Percentiles rank a stretch among this genome's conserved stretches.
Conservation (phyloP, 2,797 vertebrate genomes). For the Sebastes cheni region DNA sequence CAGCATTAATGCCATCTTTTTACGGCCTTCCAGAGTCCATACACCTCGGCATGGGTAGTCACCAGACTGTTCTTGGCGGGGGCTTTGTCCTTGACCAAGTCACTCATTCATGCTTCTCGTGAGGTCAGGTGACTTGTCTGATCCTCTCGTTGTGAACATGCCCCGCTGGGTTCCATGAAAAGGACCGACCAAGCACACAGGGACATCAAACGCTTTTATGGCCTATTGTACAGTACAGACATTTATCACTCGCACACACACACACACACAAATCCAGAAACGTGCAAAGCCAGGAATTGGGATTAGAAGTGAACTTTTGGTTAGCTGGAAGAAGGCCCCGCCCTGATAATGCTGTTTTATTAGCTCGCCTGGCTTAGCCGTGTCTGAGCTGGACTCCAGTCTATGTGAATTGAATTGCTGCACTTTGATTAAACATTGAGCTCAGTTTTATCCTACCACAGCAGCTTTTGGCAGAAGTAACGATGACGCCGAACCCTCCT, state of each 20-base stretch:
- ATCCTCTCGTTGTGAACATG: slow-evolving; percentile 45
- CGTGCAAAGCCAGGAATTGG: slow-evolving; percentile 16
- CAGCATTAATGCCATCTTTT: slow-evolving; percentile 15
- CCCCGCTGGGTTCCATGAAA: slow-evolving; percentile 56
- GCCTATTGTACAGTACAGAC: slow-evolving; percentile 33
- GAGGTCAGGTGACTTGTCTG: slow-evolving; percentile 67
- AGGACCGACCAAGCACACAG: slow-evolving; percentile 2
- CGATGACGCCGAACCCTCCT: background rate
- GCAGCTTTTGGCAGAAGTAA: background rate
- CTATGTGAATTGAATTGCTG: background rate
- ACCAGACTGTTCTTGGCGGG: slow-evolving; percentile 8
- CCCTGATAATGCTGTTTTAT: slow-evolving; percentile 61
- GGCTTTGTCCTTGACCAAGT: slow-evolving; percentile 47
- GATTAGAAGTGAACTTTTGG: slow-evolving; percentile 67
- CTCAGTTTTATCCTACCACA: background rate
- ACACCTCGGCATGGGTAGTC: background rate
- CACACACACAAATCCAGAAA: slow-evolving; percentile 5
- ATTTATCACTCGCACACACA: slow-evolving; percentile 33
- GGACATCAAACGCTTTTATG: slow-evolving; percentile 55
- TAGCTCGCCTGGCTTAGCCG: slow-evolving; percentile 28
- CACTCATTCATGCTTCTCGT: slow-evolving; percentile 42
- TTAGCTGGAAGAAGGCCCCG: slow-evolving; percentile 14
- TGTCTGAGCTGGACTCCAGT: slow-evolving; percentile 18
- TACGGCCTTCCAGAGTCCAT: slow-evolving; percentile 59
- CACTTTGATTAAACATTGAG: background rate